Percentiles rank a stretch among this genome's conserved stretches.
phyloP scores from a whole-genome alignment of 2,113 vertebrate genomes.

The Misgurnus mizolepis region DNA sequence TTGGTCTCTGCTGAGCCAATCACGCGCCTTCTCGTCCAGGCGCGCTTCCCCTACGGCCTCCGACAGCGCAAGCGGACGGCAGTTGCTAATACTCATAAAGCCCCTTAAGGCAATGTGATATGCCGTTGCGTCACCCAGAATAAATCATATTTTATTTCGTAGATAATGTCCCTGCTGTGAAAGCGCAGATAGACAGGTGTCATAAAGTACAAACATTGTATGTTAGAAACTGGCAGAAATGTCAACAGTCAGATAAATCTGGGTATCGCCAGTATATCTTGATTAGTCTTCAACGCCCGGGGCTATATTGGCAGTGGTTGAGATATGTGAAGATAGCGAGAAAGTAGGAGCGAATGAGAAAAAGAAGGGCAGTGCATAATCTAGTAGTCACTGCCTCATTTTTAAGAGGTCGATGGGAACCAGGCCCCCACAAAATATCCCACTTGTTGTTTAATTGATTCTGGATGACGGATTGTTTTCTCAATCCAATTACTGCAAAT shows the following conservation, averaged over 20 bases:
- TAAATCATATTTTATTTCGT: slow-evolving; percentile 44
- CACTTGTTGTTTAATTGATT: slow-evolving; percentile 59
- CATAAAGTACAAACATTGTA: slow-evolving; percentile 36
- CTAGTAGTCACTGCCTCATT: slow-evolving; percentile 41
- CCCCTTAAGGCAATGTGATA: slow-evolving; percentile 36
- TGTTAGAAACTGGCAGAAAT: slow-evolving; percentile 41
- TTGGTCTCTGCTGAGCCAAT: slow-evolving; percentile 2
- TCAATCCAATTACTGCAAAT: slow-evolving; percentile 64
- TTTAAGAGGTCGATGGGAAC: slow-evolving; percentile 50
- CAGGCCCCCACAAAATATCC: slow-evolving; percentile 42
- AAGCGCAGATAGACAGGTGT: slow-evolving; percentile 28
- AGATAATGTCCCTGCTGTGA: slow-evolving; percentile 32
- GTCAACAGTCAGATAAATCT: slow-evolving; percentile 39
- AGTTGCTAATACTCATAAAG: slow-evolving; percentile 27
- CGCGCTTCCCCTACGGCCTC: neutral
- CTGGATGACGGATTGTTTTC: slow-evolving; percentile 58
- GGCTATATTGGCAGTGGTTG: slow-evolving; percentile 13
- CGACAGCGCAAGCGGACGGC: neutral
- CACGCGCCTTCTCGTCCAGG: neutral
- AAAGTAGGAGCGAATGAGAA: neutral
- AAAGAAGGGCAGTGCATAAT: slow-evolving; percentile 38
- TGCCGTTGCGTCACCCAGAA: slow-evolving; percentile 15
- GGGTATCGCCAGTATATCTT: slow-evolving; percentile 47
- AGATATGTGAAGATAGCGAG: slow-evolving; percentile 27
- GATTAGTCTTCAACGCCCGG: slow-evolving; percentile 32